phyloP scores from a whole-genome alignment of 2,113 vertebrate species.

The Ammodytes marinus region DNA sequence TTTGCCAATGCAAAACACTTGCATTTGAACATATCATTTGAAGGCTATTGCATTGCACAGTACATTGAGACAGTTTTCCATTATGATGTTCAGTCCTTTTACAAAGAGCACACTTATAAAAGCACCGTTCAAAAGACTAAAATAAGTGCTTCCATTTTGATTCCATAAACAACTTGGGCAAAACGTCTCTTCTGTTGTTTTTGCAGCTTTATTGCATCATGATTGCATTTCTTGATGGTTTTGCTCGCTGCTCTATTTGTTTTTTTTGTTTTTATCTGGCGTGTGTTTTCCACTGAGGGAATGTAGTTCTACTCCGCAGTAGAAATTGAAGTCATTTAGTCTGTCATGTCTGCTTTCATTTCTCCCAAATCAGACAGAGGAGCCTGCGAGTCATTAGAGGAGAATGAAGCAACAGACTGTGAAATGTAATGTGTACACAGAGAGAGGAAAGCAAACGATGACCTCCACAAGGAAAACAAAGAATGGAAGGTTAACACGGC shows the following conservation, averaged over 20 bases:
- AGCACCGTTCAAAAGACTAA: constrained; percentile 44
- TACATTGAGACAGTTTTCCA: background rate
- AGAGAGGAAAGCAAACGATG: constrained; percentile 69
- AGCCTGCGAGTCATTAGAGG: constrained; percentile 78
- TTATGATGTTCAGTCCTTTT: constrained; percentile 8
- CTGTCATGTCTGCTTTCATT: constrained; percentile 81
- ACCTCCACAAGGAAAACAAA: constrained; percentile 65
- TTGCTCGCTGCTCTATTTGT: constrained; percentile 64
- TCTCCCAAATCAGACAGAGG: constrained; percentile 78
- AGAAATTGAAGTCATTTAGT: constrained; percentile 78
- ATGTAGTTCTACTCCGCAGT: constrained; percentile 54
- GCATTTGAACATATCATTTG: constrained; percentile 12
- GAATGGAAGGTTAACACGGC: constrained; percentile 49
- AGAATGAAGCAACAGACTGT: constrained; percentile 81
- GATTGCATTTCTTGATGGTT: constrained; percentile 74
- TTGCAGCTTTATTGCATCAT: constrained; percentile 72
- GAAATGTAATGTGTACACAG: constrained; percentile 79
- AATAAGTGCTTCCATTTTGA: constrained; percentile 45
- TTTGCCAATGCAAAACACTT: constrained; percentile 15
- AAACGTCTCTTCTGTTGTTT: constrained; percentile 57
- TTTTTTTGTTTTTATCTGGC: constrained; percentile 71
- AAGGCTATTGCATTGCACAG: background rate
- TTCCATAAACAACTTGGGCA: constrained; percentile 69
- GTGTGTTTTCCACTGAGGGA: constrained; percentile 39
- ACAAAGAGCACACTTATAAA: constrained; percentile 47